Evolutionary conservation across 2,888 invertebrate species (phyloP), one percentile per base, ranked within the genome.

Genomic region (Platynereis dumerilii): DNA sequence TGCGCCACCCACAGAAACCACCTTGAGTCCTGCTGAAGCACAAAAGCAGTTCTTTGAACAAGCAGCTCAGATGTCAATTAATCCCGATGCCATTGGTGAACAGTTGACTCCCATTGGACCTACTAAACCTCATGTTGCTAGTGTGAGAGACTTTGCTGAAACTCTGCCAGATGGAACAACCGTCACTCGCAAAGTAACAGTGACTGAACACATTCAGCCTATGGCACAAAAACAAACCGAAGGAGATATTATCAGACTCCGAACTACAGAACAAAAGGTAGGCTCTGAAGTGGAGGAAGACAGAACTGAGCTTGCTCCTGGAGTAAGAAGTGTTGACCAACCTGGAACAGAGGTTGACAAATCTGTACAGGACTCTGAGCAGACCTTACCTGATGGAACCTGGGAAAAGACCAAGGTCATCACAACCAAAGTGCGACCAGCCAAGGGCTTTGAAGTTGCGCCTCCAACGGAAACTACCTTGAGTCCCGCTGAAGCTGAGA

Each of bases 131-230:
- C 34, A 34, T 34, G 34, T 34, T n/a, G 67, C 69, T 3, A 68
- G 70, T 57, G 65, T 70, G 12, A 56, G 69, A 44, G 67, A 67
- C n/a, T 22, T 60, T 62, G 76, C 79, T 63, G 75, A 77, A 59
- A 69, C 69, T 10, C 71, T 74, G 22, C 71, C 75, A 3, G 79
- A 80, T 73, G 79, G 79, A 10, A 74, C 77, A 2, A 69, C 74
- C 17, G 71, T 79, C n/a, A 65, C 53, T 29, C 44, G 76, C 73
- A 28, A 75, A 75, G 52, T 80, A 72, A 68, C 77, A 76, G 64
- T 72, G 29, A 58, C 58, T 15, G 28, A 29, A 26, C 63, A 63
- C 44, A 39, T 28, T 15, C 42, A 28, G 10, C 53, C 66, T 27
- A 29, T 64, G 22, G 53, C 54, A 39, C 54, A 57, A 26, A 63